Evolutionary conservation across 2,797 vertebrate genomes (phyloP).

Genomic region (Odontamblyopus rebecca): DNA sequence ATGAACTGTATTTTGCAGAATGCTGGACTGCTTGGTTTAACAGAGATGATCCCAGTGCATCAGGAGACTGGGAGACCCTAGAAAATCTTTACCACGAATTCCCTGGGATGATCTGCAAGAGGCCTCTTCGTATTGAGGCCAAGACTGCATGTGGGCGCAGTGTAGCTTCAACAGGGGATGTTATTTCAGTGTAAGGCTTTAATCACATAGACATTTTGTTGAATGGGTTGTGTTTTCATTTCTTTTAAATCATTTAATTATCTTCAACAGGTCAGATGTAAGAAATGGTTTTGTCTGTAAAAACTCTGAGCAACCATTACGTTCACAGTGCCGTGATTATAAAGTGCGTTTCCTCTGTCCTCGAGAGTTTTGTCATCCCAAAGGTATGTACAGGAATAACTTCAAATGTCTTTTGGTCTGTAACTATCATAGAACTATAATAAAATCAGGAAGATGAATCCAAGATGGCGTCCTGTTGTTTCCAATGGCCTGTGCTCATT

Average conservation of each 20-base stretch:
- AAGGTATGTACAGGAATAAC: not conserved
- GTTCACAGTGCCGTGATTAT: slow-evolving; percentile 1
- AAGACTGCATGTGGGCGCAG: slow-evolving; percentile 5
- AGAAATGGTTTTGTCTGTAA: slow-evolving; percentile 19
- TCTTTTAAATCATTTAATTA: not conserved
- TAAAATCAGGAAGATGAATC: no score
- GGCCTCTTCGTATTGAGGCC: slow-evolving; percentile 14
- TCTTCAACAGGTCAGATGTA: slow-evolving; percentile 13
- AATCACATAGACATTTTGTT: not conserved
- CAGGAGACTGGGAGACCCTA: slow-evolving; percentile 28
- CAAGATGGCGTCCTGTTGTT: no score
- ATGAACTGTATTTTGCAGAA: slow-evolving; percentile 2
- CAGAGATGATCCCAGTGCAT: slow-evolving; percentile 22
- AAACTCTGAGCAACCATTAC: not conserved
- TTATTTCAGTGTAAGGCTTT: slow-evolving; percentile 19
- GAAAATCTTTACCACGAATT: not conserved
- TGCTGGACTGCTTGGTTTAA: slow-evolving; percentile 39
- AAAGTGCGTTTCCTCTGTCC: slow-evolving; percentile 18
- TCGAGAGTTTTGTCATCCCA: not conserved
- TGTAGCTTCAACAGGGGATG: not conserved
- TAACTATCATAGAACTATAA: not conserved
- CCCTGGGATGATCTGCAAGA: slow-evolving; percentile 14
- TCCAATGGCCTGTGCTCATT: no score
- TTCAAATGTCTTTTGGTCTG: not conserved
- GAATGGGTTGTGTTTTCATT: not conserved